These are phyloP conservation scores for Formicarius rufipectus DNA, from an alignment of 2,113 vertebrate species.

Conservation along the genomic window DNA sequence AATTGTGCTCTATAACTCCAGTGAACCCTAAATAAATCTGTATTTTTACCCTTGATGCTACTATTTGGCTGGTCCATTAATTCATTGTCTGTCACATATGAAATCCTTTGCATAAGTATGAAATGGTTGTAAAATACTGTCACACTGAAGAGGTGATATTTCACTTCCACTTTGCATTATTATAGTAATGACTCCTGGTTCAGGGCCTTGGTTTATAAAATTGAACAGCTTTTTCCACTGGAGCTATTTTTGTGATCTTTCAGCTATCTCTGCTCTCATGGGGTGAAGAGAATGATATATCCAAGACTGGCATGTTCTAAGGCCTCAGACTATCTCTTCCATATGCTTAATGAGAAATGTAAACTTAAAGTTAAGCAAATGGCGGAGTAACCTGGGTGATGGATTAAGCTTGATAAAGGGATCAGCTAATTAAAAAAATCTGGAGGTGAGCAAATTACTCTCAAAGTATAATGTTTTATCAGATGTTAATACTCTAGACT, in stretches of 20 bases:
- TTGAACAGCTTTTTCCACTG: not conserved
- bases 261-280: not conserved
- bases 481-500: not conserved
- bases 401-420: not conserved
- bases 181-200: not conserved
- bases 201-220: slow-evolving; percentile 36
- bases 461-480: not conserved
- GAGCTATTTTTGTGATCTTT: slow-evolving; percentile 27
- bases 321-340: not conserved
- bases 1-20: not conserved
- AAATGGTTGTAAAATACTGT: not conserved
- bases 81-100: not conserved
- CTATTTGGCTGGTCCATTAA: not conserved
- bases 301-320: not conserved
- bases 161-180: not conserved
- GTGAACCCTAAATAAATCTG: not conserved
- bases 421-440: not conserved
- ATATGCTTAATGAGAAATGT: not conserved
- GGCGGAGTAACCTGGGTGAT: not conserved
- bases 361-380: not conserved
- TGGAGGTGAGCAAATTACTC: not conserved
- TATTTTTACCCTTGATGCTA: not conserved
- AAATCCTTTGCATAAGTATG: not conserved
- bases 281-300: not conserved
- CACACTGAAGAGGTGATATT: not conserved